A percentile compares a stretch with the other conserved stretches of the same genome.
Evolutionary conservation across 2,797 vertebrate genomes (phyloP).

Genomic region (Sebastes iracundus): DNA sequence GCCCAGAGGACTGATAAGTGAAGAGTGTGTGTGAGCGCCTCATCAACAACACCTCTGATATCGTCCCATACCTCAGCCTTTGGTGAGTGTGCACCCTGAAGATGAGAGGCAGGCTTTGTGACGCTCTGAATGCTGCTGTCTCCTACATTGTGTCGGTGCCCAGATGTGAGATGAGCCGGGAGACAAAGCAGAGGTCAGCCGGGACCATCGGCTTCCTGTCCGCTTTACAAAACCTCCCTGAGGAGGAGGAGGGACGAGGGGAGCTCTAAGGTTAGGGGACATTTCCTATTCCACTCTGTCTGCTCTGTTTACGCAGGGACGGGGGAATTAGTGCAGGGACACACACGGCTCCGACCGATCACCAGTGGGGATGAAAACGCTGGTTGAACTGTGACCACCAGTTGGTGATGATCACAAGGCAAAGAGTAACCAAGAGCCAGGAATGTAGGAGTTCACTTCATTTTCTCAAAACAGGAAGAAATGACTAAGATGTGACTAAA

Average conservation of each 20-base stretch:
- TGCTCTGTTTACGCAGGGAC: slow-evolving; percentile 3
- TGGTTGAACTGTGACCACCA: neutral
- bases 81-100: neutral
- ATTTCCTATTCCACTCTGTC: slow-evolving; percentile 69
- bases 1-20: neutral
- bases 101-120: slow-evolving; percentile 31
- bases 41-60: neutral
- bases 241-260: slow-evolving; percentile 51
- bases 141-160: slow-evolving; percentile 23
- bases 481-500: neutral
- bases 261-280: slow-evolving; percentile 66
- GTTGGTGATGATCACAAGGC: neutral
- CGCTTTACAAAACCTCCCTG: slow-evolving; percentile 59
- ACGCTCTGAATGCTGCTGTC: slow-evolving; percentile 18
- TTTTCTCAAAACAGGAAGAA: neutral
- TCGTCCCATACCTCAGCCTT: neutral
- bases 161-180: slow-evolving; percentile 72
- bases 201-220: slow-evolving; percentile 74
- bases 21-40: too few species aligned
- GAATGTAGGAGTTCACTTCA: too few species aligned
- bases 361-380: neutral
- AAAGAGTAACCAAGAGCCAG: neutral
- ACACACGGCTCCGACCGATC: neutral
- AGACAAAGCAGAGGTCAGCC: slow-evolving; percentile 78
- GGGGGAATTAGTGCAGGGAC: slow-evolving; percentile 24